Evolutionary conservation across 2,113 vertebrate species (phyloP).

Genomic region (Anolis carolinensis): DNA sequence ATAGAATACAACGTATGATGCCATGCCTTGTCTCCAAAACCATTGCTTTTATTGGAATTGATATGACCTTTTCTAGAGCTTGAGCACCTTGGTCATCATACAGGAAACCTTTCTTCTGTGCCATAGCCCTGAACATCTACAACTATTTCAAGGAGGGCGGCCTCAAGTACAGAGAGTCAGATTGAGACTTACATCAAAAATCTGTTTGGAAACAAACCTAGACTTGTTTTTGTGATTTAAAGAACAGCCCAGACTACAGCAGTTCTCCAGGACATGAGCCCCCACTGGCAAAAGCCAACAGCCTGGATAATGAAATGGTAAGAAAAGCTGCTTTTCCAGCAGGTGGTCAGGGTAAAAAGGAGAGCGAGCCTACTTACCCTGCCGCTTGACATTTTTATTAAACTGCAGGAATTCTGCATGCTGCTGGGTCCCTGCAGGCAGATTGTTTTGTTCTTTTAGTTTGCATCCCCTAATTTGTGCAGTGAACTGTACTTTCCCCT

Average conservation of each 20-base stretch:
- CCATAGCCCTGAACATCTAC: background rate
- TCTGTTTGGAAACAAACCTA: background rate
- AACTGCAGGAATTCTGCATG: background rate
- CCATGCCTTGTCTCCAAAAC: background rate
- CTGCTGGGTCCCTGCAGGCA: background rate
- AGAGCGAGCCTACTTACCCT: background rate
- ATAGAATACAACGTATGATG: background rate
- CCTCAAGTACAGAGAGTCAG: background rate
- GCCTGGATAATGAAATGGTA: background rate
- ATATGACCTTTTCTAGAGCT: background rate
- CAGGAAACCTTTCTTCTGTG: background rate
- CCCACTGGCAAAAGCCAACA: background rate
- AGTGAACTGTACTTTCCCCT: background rate
- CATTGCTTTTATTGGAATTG: background rate
- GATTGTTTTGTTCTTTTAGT: background rate
- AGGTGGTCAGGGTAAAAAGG: background rate
- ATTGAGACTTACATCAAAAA: background rate
- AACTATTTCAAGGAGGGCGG: background rate
- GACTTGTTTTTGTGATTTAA: background rate
- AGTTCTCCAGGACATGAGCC: background rate
- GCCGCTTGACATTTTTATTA: slow-evolving; percentile 26
- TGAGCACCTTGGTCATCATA: background rate
- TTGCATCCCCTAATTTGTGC: background rate
- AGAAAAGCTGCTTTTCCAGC: slow-evolving; percentile 21
- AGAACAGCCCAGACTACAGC: background rate